Base-by-base conservation (phyloP, 1,140 invertebrate species). In the Drosophila busckii region DNA sequence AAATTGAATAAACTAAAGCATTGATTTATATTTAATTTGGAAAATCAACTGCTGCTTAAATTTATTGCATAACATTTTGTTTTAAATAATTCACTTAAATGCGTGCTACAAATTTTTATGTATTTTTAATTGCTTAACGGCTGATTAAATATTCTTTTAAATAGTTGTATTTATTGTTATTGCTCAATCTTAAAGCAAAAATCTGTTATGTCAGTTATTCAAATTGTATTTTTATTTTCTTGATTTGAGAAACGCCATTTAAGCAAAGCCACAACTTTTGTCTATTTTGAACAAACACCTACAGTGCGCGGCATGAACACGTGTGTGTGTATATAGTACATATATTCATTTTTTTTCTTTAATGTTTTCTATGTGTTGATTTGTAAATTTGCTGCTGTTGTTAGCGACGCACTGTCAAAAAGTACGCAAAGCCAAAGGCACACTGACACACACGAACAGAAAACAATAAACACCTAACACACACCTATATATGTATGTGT, bases 321-420 rank as follows among this genome's bases (percentile, higher is more conserved):
- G 25, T 25, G 25, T 50, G 40, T 50, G 35, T 16, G 3, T 50
- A 12, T 32, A 15, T 46, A n/a, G 34, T 26, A 13, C 17, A 22
- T 31, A 28, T 5, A 10, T 5, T 0, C 13, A 2, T 22, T 12
- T 32, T 29, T 35, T 45, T 6, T 6, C 22, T 19, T 19, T 40
- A 42, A 23, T 40, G 9, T 40, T n/a, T n/a, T n/a, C n/a, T n/a
- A n/a, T 9, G 10, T 45, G 50, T 41, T 55, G 9, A 48, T 61
- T 55, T 48, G 34, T 35, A 32, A 40, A 41, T 55, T 40, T 56
- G 26, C 28, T 38, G 6, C 29, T 49, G 23, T 44, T 56, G 31
- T 56, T 62, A 62, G 52, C 59, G 59, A 62, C 52, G 29, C 52
- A 62, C 52, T 56, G 59, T 56, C 53, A 62, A 62, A 62, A 62